phyloP scores from a whole-genome alignment of 2,797 vertebrate species.

The Tolypeutes matacus region DNA sequence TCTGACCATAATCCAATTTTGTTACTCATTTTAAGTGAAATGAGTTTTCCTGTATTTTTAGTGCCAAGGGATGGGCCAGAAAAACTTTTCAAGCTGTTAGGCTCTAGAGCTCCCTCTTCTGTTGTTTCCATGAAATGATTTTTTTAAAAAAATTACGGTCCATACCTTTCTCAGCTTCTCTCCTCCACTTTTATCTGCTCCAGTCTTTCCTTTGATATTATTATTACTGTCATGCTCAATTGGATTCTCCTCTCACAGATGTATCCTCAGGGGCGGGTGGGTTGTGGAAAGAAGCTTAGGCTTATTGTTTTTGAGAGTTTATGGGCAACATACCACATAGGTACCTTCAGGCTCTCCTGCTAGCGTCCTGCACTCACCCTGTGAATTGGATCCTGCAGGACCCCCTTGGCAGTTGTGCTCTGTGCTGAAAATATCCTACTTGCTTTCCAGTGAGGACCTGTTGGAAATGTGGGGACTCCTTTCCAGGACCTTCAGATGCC shows the following conservation, averaged over 20 bases:
- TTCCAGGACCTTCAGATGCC: not conserved
- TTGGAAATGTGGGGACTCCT: not conserved
- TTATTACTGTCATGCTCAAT: not conserved
- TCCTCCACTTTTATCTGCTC: not conserved
- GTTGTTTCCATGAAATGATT: not conserved
- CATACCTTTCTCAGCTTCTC: not conserved
- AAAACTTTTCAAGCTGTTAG: not conserved
- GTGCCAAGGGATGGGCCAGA: not conserved
- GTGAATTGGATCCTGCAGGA: not conserved
- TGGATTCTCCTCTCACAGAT: not conserved
- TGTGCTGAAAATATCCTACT: not conserved
- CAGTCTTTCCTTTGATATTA: not conserved
- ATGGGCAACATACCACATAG: too few relatives aligned
- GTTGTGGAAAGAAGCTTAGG: not conserved
- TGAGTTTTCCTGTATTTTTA: slow-evolving; percentile 62
- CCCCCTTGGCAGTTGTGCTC: not conserved
- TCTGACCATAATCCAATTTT: slow-evolving; percentile 62
- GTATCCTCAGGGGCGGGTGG: not conserved
- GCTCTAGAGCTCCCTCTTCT: not conserved
- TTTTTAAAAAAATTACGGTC: not conserved
- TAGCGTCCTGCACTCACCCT: not conserved
- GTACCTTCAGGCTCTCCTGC: not conserved
- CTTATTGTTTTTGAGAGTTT: not conserved
- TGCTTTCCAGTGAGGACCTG: not conserved
- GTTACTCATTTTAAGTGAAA: slow-evolving; percentile 64